Evolutionary conservation across 64 coral and sea anemone species (phyloP).

Genomic region (Stichodactyla helianthus): DNA sequence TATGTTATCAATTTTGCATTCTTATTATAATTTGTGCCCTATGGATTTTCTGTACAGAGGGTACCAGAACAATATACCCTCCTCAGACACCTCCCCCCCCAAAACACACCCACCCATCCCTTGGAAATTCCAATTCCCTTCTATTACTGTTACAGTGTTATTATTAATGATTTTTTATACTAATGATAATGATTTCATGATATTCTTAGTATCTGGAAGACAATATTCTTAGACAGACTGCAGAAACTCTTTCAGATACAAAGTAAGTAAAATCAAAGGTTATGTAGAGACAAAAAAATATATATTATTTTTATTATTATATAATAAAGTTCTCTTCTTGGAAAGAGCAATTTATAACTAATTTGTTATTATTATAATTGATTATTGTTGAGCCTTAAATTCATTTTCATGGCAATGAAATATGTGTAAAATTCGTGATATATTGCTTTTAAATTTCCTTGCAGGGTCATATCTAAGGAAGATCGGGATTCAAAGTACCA

Average conservation of each 20-base stretch:
- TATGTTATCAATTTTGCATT: background rate
- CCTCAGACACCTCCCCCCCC: background rate
- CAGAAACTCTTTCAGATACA: constrained; percentile 85
- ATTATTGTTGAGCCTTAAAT: background rate
- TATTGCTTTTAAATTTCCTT: background rate
- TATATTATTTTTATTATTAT: too few species aligned
- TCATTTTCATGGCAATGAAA: too few species aligned
- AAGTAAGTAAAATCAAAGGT: constrained; percentile 55
- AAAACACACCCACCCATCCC: too few species aligned
- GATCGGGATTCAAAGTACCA: constrained; percentile 78
- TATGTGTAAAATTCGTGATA: background rate
- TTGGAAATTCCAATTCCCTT: background rate
- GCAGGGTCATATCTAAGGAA: constrained; percentile 76
- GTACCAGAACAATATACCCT: background rate
- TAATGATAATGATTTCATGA: background rate
- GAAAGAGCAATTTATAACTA: too few species aligned
- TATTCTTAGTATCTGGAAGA: constrained; percentile 69
- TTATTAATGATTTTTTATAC: too few species aligned
- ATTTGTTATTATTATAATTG: too few species aligned
- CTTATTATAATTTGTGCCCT: background rate
- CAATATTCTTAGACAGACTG: constrained; percentile 84
- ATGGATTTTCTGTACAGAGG: too few species aligned
- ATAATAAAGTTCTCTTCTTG: too few species aligned
- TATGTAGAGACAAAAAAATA: background rate
- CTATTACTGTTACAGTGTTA: background rate